Evolutionary conservation across 2,797 vertebrate species (phyloP).

Genomic region (Diplodus puntazzo): DNA sequence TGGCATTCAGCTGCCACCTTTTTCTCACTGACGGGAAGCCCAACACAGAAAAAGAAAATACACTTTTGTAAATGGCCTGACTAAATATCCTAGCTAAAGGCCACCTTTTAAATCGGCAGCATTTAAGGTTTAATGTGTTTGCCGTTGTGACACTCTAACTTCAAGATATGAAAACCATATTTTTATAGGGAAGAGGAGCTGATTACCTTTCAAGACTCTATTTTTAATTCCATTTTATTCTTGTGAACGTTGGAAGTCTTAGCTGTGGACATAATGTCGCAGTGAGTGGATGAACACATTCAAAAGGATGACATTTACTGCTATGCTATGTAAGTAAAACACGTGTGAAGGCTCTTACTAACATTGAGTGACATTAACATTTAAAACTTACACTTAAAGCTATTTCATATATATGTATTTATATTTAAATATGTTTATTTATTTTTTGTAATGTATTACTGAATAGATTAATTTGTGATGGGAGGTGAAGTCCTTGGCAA

Average conservation of each 20-base stretch:
- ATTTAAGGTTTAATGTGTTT: conserved; percentile 15
- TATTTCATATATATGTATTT: background rate
- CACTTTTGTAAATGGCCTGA: conserved; percentile 2
- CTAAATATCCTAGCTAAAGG: conserved; percentile 8
- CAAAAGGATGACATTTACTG: background rate
- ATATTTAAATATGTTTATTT: too few relatives aligned
- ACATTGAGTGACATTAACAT: background rate
- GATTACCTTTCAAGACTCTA: background rate
- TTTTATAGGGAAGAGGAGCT: background rate
- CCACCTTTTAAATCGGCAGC: conserved; percentile 1
- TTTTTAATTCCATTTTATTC: background rate
- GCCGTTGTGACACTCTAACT: background rate
- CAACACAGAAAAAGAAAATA: background rate
- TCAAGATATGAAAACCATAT: background rate
- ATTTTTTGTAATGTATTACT: too few relatives aligned
- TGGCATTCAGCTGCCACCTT: conserved; percentile 25
- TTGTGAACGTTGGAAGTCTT: background rate
- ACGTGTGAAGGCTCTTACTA: background rate
- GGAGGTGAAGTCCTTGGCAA: background rate
- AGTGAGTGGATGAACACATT: background rate
- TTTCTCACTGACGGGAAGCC: background rate
- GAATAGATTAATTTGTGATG: too few relatives aligned
- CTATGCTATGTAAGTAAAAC: background rate
- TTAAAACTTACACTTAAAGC: background rate
- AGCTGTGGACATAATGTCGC: background rate